phyloP scores from a whole-genome alignment of 1,140 invertebrate species.

The Drosophila sp. region DNA sequence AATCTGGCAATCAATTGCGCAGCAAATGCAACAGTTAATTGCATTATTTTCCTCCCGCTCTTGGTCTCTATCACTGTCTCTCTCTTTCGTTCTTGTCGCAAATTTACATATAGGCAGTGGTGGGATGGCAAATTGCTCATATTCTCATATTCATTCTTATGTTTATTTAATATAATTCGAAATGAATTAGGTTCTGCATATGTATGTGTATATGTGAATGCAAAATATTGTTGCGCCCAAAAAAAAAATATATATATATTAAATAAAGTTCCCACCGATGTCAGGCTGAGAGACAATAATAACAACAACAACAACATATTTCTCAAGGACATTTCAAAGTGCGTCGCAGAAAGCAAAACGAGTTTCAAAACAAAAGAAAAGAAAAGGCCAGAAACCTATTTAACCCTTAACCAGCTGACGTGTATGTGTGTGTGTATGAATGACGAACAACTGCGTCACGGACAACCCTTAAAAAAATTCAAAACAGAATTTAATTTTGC shows the following conservation, averaged over 20 bases:
- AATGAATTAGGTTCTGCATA: constrained; percentile 37
- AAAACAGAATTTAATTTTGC: background rate
- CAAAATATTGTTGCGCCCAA: background rate
- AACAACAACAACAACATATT: constrained; percentile 30
- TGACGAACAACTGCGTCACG: constrained; percentile 30
- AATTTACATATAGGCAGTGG: background rate
- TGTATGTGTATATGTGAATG: background rate
- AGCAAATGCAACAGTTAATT: constrained; percentile 63
- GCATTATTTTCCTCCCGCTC: constrained; percentile 39
- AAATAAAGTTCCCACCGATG: constrained; percentile 17
- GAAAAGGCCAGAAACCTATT: constrained; percentile 16
- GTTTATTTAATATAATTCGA: constrained; percentile 72
- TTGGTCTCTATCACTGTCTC: background rate
- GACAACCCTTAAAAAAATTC: constrained; percentile 60
- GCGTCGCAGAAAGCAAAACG: constrained; percentile 50
- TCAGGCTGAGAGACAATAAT: constrained; percentile 16
- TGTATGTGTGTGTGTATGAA: constrained; percentile 12
- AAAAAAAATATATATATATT: background rate
- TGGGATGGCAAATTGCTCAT: constrained; percentile 27
- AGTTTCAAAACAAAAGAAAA: constrained; percentile 31
- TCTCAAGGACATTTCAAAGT: constrained; percentile 54
- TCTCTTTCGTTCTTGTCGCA: background rate
- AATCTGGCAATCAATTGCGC: constrained; percentile 60
- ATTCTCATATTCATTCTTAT: constrained; percentile 33
- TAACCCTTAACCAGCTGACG: constrained; percentile 6